These are phyloP conservation scores for Mylabris sibirica DNA, from an alignment of 2,888 invertebrate genomes.

Conservation along the genomic window DNA sequence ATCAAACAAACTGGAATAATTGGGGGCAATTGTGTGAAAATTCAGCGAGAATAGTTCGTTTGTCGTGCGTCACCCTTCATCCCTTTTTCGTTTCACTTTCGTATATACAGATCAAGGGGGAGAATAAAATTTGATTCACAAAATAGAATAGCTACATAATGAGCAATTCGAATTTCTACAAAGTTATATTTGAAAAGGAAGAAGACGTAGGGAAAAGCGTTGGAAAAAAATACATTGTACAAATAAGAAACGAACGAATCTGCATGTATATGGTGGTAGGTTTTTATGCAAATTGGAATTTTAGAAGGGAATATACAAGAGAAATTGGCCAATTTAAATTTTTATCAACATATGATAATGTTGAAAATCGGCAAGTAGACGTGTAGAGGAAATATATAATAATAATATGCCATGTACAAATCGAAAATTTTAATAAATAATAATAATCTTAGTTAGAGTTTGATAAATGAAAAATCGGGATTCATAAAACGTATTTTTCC, in stretches of 20 bases:
- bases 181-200: not conserved
- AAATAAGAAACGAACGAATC: not conserved
- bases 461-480: too few species aligned
- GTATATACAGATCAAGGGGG: not conserved
- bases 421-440: too few species aligned
- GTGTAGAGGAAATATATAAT: too few species aligned
- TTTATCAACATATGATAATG: not conserved
- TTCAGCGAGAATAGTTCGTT: not conserved
- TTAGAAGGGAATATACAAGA: not conserved
- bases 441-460: too few species aligned
- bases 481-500: too few species aligned
- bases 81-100: not conserved
- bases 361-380: too few species aligned
- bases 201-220: not conserved
- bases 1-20: conserved; percentile 6
- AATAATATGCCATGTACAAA: too few species aligned
- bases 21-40: not conserved
- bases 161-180: not conserved
- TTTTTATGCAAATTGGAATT: not conserved
- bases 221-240: not conserved
- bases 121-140: not conserved
- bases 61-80: not conserved
- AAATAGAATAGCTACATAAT: not conserved
- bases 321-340: conserved; percentile 5
- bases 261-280: not conserved